Conservation (phyloP, 1,140 invertebrate species). For the Calephelis virginiensis region DNA sequence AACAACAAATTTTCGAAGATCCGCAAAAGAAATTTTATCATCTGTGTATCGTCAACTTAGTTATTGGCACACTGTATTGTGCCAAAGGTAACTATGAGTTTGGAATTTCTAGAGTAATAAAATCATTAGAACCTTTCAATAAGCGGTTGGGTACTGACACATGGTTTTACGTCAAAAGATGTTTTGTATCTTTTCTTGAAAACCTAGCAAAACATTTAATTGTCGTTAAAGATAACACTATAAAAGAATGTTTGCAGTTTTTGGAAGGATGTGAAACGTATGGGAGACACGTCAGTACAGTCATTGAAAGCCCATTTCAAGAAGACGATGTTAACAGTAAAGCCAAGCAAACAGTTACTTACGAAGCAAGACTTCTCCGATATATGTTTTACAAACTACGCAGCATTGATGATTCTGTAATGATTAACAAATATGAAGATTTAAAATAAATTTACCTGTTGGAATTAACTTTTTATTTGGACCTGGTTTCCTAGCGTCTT, state of each 20-base stretch:
- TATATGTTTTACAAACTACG: conserved; percentile 88
- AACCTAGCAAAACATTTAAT: conserved; percentile 95
- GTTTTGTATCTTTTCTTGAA: conserved; percentile 95
- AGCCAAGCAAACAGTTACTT: conserved; percentile 95
- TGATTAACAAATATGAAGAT: conserved; percentile 77
- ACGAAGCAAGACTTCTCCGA: conserved; percentile 93
- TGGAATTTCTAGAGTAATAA: conserved; percentile 98
- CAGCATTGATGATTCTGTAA: conserved; percentile 75
- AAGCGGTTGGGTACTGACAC: conserved; percentile 97
- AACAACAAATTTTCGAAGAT: conserved; percentile 94
- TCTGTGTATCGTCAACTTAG: conserved; percentile 98
- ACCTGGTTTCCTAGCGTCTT: conserved; percentile 76
- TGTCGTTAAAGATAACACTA: conserved; percentile 90
- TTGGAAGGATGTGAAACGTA: conserved; percentile 95
- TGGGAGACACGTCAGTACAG: conserved; percentile 90
- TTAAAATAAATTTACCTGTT: conserved; percentile 65
- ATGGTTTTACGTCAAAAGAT: conserved; percentile 98
- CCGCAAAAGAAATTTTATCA: conserved; percentile 98
- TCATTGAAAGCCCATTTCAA: conserved; percentile 90
- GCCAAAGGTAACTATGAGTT: conserved; percentile 99
- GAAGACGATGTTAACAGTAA: conserved; percentile 84
- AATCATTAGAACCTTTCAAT: conserved; percentile 96
- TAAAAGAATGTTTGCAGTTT: conserved; percentile 95
- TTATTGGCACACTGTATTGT: conserved; percentile 99
- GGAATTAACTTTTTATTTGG: conserved; percentile 61